Evolutionary conservation across 2,888 invertebrate genomes (phyloP).

Genomic region (Hypomecis punctinalis): DNA sequence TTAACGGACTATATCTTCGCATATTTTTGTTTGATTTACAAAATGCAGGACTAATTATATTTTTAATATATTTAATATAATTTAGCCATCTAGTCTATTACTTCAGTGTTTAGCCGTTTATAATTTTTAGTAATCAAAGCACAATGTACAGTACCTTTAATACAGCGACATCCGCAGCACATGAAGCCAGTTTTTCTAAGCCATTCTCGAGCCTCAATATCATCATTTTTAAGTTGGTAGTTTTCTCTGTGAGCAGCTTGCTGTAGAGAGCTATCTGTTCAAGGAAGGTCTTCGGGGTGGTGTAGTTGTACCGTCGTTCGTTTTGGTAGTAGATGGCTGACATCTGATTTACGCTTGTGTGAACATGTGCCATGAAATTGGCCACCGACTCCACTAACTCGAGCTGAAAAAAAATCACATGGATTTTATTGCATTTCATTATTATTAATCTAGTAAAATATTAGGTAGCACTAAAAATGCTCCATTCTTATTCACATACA

Average conservation of each 20-base stretch:
- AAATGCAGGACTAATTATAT: too few species aligned
- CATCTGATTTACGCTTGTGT: slow-evolving; percentile 94
- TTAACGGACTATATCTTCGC: too few species aligned
- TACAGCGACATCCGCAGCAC: slow-evolving; percentile 93
- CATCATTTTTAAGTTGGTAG: slow-evolving; percentile 88
- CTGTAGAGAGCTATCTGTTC: slow-evolving; percentile 95
- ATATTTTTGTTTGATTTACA: too few species aligned
- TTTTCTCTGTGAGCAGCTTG: slow-evolving; percentile 89
- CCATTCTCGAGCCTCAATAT: slow-evolving; percentile 94
- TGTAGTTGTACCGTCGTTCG: slow-evolving; percentile 96
- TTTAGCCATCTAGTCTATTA: too few species aligned
- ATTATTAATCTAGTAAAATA: too few species aligned
- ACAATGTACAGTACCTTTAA: slow-evolving; percentile 85
- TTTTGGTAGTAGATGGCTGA: slow-evolving; percentile 92
- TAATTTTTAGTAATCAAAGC: too few species aligned
- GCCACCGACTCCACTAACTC: slow-evolving; percentile 88
- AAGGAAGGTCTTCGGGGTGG: slow-evolving; percentile 97
- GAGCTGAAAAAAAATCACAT: slow-evolving; percentile 66
- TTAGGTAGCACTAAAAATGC: too few species aligned
- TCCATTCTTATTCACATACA: too few species aligned
- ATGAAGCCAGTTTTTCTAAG: slow-evolving; percentile 93
- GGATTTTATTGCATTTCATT: not conserved
- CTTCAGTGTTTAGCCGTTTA: too few species aligned
- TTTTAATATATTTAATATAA: too few species aligned
- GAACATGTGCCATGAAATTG: slow-evolving; percentile 95